Evolutionary conservation across 2,888 invertebrate species (phyloP), one percentile per base, ranked within the genome.

Genomic region (Meteorus colon): DNA sequence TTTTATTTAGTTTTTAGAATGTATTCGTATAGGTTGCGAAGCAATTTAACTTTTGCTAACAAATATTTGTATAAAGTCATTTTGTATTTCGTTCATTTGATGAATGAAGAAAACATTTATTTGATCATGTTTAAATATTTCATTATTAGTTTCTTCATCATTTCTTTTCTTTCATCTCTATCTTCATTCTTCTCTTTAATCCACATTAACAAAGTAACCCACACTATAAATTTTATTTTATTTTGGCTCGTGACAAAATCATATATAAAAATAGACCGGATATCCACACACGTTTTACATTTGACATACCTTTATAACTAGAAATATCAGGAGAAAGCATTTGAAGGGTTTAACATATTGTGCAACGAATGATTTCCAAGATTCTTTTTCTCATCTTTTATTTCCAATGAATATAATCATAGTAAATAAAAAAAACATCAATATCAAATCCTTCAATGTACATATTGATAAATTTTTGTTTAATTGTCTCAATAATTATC

Each of bases 291-390:
- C n/a, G 19, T 19, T 19, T 55, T 41, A 41, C 19, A 19, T 10
- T 5, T 55, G 19, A 55, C 19, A 55, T 55, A 55, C 55, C 55
- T 55, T 4, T 48, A 48, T 19, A 55, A 55, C 55, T 24, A 19
- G 55, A 55, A 55, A 55, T 55, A 55, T 48, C 4, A 48, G 55
- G 55, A 55, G 55, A 55, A 55, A 55, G 55, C 55, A 55, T 55
- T 55, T 55, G 55, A 19, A 55, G 55, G 19, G 5, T 19, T 19
- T 8, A 48, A 48, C n/a, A 55, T 19, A 55, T 55, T 55, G 55
- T 19, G 55, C 55, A 55, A 55, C 8, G 24, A 55, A 55, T 55
- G 4, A 55, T 19, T 6, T 55, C n/a, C 19, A 19, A 55, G n/a
- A n/a, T n/a, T 12, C 2, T 41, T 12, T 12, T 12, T 41, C 8